A percentile compares a stretch with the other conserved stretches of the same genome.
These are phyloP conservation scores for Simalia tracyae DNA, from an alignment of 2,797 vertebrate species.

Conservation along the genomic window DNA sequence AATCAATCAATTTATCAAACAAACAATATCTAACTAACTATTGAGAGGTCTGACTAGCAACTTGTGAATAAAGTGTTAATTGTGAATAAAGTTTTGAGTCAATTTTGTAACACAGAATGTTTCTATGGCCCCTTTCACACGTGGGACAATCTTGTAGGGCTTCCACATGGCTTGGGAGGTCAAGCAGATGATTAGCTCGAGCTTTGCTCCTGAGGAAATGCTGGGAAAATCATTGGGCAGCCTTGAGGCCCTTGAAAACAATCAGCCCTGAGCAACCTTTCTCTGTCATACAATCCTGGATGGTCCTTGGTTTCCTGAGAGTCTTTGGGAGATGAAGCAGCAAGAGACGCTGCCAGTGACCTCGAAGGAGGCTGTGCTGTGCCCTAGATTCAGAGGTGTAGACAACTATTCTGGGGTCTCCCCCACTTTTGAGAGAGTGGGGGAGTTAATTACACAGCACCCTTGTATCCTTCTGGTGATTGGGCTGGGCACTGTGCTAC, in stretches of 20 bases:
- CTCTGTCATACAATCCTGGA: not conserved
- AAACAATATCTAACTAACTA: not conserved
- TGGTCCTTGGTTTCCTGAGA: not conserved
- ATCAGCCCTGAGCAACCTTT: not conserved
- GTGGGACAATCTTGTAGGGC: not conserved
- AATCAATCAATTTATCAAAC: not conserved
- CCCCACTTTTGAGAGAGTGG: not conserved
- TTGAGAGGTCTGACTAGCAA: not conserved
- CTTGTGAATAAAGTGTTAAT: not conserved
- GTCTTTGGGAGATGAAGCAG: not conserved
- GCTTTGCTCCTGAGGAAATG: not conserved
- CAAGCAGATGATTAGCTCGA: not conserved
- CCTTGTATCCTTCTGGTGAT: not conserved
- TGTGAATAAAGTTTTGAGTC: not conserved
- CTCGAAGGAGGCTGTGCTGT: not conserved
- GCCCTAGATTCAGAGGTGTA: not conserved
- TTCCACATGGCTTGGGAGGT: not conserved
- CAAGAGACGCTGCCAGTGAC: not conserved
- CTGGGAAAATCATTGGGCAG: not conserved
- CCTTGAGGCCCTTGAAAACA: not conserved
- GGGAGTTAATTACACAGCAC: not conserved
- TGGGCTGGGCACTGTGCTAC: not conserved
- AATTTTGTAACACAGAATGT: not conserved
- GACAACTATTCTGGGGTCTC: not conserved
- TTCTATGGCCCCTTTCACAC: not conserved